Conservation (phyloP, 2,888 invertebrate species). For the Dioctria linearis region DNA sequence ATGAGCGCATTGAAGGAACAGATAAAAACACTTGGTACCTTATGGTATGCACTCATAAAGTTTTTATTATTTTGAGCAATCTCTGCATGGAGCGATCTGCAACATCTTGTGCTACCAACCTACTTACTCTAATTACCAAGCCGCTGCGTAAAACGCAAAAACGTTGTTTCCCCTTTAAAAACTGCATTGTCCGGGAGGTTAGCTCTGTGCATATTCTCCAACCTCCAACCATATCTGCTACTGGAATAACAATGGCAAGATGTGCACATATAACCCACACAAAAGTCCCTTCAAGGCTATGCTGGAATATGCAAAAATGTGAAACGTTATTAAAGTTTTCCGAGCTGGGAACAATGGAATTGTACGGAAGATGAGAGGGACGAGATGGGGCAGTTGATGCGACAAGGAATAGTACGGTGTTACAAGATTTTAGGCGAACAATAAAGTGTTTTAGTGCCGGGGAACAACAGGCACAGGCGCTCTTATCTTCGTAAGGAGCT, state of each 20-base stretch:
- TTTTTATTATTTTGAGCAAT: too few relatives aligned
- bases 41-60: too few relatives aligned
- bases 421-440: slow-evolving; percentile 49
- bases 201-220: not conserved
- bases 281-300: slow-evolving; percentile 31
- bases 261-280: slow-evolving; percentile 28
- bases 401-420: slow-evolving; percentile 33
- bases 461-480: slow-evolving; percentile 42
- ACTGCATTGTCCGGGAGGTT: slow-evolving; percentile 16
- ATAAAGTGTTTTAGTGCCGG: slow-evolving; percentile 42
- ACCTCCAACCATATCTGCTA: not conserved
- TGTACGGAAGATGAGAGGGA: not conserved
- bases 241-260: slow-evolving; percentile 29
- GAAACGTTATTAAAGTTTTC: slow-evolving; percentile 47
- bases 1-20: too few relatives aligned
- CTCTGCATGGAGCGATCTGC: not conserved
- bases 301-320: slow-evolving; percentile 39
- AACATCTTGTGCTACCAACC: slow-evolving; percentile 38
- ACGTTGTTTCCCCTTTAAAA: not conserved
- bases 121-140: slow-evolving; percentile 37
- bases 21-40: too few relatives aligned
- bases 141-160: slow-evolving; percentile 41
- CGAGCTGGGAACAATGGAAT: slow-evolving; percentile 26
- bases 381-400: slow-evolving; percentile 22
- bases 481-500: slow-evolving; percentile 34